phyloP scores from a whole-genome alignment of 2,113 vertebrate genomes.

The Antechinus stuartii region DNA sequence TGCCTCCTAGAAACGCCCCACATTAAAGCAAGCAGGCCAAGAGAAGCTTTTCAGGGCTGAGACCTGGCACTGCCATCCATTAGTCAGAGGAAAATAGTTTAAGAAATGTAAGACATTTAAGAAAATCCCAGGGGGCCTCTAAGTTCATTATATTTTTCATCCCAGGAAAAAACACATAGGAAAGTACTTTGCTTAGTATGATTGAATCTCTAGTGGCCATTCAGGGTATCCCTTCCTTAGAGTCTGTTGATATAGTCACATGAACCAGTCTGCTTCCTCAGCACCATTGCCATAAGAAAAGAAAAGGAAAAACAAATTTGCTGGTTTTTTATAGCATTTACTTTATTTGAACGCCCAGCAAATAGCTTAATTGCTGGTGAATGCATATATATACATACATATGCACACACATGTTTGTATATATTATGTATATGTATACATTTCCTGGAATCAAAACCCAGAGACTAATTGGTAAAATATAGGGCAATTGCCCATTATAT shows the following conservation, averaged over 20 bases:
- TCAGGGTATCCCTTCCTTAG: not conserved
- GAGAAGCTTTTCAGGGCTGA: constrained; percentile 41
- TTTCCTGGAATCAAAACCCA: constrained; percentile 75
- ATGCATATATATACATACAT: constrained; percentile 63
- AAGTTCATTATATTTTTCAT: not conserved
- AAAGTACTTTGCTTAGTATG: not conserved
- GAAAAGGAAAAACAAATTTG: constrained; percentile 72
- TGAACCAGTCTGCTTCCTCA: constrained; percentile 52
- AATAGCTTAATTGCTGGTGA: constrained; percentile 81
- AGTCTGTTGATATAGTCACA: constrained; percentile 28
- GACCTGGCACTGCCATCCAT: constrained; percentile 31
- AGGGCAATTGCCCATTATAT: constrained; percentile 78
- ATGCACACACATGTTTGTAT: too few species aligned
- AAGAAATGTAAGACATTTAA: constrained; percentile 32
- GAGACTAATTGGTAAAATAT: constrained; percentile 55
- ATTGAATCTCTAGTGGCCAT: not conserved
- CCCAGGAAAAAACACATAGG: not conserved
- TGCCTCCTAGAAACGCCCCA: constrained; percentile 66
- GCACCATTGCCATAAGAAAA: constrained; percentile 54
- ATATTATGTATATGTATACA: too few species aligned
- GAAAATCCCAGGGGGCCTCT: constrained; percentile 29
- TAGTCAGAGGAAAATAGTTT: not conserved
- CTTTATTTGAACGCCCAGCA: constrained; percentile 71
- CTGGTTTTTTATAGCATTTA: constrained; percentile 14
- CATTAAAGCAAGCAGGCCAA: constrained; percentile 64